Conservation (phyloP, 2,888 invertebrate species). For the Diaperis boleti region DNA sequence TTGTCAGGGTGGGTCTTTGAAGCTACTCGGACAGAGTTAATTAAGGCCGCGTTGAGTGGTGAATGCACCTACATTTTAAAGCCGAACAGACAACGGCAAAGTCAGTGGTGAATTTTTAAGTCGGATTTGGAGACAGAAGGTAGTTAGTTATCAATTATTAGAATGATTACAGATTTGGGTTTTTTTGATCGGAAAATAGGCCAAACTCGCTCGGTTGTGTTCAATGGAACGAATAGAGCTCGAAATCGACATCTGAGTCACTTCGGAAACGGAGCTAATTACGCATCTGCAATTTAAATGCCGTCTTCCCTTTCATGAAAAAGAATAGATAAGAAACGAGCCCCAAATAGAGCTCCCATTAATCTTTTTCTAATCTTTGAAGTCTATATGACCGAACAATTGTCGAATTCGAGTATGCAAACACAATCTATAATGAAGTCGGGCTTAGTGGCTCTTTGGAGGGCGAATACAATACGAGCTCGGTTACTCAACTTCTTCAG, state of each 20-base stretch:
- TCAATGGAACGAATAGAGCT: slow-evolving; percentile 4
- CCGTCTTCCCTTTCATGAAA: slow-evolving; percentile 14
- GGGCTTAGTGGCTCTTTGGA: slow-evolving; percentile 4
- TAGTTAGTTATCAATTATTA: too few species aligned
- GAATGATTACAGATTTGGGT: too few species aligned
- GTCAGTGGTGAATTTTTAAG: too few species aligned
- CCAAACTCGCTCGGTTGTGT: background rate
- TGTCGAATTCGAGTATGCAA: slow-evolving; percentile 7
- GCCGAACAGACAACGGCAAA: too few species aligned
- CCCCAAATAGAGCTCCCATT: background rate
- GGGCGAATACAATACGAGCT: slow-evolving; percentile 8
- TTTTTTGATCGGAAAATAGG: too few species aligned
- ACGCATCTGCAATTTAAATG: slow-evolving; percentile 28
- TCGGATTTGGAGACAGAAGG: too few species aligned
- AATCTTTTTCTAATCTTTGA: background rate
- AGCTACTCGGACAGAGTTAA: slow-evolving; percentile 5
- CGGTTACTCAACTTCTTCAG: slow-evolving; percentile 10
- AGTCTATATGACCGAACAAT: background rate
- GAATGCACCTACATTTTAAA: too few species aligned
- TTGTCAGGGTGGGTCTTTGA: slow-evolving; percentile 2
- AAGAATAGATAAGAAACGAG: slow-evolving; percentile 6
- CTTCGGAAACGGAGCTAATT: slow-evolving; percentile 18
- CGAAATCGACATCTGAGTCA: slow-evolving; percentile 17
- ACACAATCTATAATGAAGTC: slow-evolving; percentile 26
- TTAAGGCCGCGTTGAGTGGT: slow-evolving; percentile 4